Evolutionary conservation across 2,797 vertebrate genomes (phyloP).

Genomic region (Calcarius lapponicus): DNA sequence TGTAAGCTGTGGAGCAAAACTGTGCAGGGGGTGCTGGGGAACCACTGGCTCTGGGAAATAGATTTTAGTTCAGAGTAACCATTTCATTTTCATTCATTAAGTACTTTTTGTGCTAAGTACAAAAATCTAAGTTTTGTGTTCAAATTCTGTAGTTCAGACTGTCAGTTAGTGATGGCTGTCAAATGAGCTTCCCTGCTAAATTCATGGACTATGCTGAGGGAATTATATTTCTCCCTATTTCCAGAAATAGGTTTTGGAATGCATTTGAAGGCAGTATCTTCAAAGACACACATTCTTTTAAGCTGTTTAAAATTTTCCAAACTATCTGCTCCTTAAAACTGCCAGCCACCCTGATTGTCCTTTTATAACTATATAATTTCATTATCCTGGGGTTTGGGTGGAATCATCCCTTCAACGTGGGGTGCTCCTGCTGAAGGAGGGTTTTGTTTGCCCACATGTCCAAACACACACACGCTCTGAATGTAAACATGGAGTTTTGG

Average conservation of each 20-base stretch:
- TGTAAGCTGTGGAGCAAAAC: background rate
- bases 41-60: background rate
- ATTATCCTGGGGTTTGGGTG: conserved; percentile 28
- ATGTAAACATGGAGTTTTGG: background rate
- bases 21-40: background rate
- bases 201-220: conserved; percentile 25
- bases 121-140: background rate
- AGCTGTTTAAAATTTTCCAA: conserved; percentile 64
- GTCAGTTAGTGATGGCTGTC: background rate
- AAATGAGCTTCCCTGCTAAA: conserved; percentile 77
- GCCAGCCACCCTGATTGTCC: conserved; percentile 25
- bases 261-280: conserved; percentile 58
- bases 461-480: background rate
- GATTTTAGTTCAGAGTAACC: background rate
- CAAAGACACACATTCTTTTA: conserved; percentile 65
- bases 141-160: background rate
- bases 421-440: background rate
- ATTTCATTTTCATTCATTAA: background rate
- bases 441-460: background rate
- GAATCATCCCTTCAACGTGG: background rate
- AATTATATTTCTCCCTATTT: conserved; percentile 30
- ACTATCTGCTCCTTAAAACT: conserved; percentile 14
- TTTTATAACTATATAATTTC: conserved; percentile 53
- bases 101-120: background rate
- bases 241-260: conserved; percentile 59